These are phyloP conservation scores for Bombus huntii DNA, from an alignment of 1,140 invertebrate genomes.

Conservation along the genomic window DNA sequence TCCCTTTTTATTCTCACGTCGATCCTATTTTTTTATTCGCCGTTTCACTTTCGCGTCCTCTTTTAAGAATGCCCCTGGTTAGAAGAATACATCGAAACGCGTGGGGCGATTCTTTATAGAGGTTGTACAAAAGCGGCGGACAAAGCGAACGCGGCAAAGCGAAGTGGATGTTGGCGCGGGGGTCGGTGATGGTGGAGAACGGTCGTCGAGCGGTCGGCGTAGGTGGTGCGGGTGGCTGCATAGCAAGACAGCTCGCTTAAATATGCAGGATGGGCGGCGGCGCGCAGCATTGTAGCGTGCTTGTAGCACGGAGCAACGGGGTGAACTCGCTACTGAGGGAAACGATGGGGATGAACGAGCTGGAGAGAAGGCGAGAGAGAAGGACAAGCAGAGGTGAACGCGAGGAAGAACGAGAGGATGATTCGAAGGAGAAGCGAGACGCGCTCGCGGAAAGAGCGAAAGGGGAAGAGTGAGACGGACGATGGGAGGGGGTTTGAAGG, in stretches of 20 bases:
- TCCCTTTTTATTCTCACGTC: not conserved
- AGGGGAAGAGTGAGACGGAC: slow-evolving; percentile 14
- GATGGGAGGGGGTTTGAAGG: slow-evolving; percentile 30
- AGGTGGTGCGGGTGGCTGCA: slow-evolving; percentile 72
- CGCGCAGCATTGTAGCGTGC: slow-evolving; percentile 78
- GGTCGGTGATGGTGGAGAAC: slow-evolving; percentile 60
- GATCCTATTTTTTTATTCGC: too few species aligned
- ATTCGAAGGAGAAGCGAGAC: slow-evolving; percentile 21
- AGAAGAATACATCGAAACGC: too few species aligned
- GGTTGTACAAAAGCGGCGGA: not conserved
- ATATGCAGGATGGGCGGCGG: slow-evolving; percentile 82
- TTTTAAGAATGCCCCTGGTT: not conserved
- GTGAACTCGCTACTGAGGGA: slow-evolving; percentile 77
- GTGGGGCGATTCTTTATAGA: not conserved
- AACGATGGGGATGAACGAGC: slow-evolving; percentile 72
- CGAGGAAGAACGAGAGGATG: slow-evolving; percentile 13
- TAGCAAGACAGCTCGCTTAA: slow-evolving; percentile 81
- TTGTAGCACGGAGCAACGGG: slow-evolving; percentile 78
- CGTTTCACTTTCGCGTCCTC: not conserved
- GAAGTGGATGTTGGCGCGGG: slow-evolving; percentile 23
- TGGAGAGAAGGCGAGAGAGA: slow-evolving; percentile 49
- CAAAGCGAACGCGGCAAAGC: slow-evolving; percentile 25
- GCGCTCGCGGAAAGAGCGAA: slow-evolving; percentile 29
- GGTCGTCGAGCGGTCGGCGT: slow-evolving; percentile 57
- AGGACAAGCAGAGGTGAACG: slow-evolving; percentile 35